These are phyloP conservation scores for Dilophus febrilis DNA, from an alignment of 2,888 invertebrate genomes.

Conservation along the genomic window DNA sequence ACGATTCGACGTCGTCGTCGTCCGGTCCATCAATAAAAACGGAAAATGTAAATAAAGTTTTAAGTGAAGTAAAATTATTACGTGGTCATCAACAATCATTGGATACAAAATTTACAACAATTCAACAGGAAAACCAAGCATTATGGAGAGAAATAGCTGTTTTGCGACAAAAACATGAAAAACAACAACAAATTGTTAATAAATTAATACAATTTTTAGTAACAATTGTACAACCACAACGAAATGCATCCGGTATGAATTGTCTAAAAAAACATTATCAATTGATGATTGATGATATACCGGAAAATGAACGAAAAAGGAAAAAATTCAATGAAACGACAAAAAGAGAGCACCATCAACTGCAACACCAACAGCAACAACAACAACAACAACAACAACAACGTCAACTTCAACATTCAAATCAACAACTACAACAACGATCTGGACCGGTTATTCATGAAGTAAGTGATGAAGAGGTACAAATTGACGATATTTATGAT, in stretches of 20 bases:
- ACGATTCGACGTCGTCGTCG: conserved; percentile 38
- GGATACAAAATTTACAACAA: conserved; percentile 61
- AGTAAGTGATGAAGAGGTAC: no score
- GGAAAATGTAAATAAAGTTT: conserved; percentile 55
- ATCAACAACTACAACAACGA: no score
- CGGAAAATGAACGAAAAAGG: conserved; percentile 29
- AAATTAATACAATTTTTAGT: conserved; percentile 83
- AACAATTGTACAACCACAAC: conserved; percentile 65
- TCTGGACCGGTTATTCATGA: no score
- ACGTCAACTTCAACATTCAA: no score
- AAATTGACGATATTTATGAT: no score
- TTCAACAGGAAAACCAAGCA: conserved; percentile 91
- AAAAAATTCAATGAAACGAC: no score
- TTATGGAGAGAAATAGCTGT: conserved; percentile 89
- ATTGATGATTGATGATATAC: conserved; percentile 60
- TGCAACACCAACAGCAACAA: no score
- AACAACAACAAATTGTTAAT: conserved; percentile 92
- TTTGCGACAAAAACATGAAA: conserved; percentile 81
- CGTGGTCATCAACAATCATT: conserved; percentile 72
- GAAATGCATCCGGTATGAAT: conserved; percentile 36
- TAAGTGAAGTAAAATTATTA: conserved; percentile 74
- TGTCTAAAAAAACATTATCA: conserved; percentile 64
- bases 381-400: no score
- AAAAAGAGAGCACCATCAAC: no score
- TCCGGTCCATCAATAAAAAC: no score